Percentiles rank a stretch among this genome's conserved stretches.
Conservation (phyloP, 2,888 invertebrate genomes). For the Conomelus anceps region DNA sequence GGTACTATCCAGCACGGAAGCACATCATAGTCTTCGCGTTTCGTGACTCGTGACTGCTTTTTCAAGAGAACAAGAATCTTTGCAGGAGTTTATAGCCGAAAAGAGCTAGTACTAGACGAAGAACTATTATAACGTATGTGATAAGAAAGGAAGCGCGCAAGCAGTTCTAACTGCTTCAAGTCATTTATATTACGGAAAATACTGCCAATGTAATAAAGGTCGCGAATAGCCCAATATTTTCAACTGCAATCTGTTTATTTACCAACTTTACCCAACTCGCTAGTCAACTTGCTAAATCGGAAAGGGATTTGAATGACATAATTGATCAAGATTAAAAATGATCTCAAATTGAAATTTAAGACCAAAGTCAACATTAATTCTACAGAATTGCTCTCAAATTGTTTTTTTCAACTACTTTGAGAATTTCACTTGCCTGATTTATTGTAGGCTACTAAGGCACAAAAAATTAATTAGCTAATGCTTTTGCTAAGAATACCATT, state of each 20-base stretch:
- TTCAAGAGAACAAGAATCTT: background rate
- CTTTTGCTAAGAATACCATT: no score
- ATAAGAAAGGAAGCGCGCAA: background rate
- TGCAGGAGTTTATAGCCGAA: background rate
- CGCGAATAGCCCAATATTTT: background rate
- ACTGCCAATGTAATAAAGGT: background rate
- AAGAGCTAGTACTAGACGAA: background rate
- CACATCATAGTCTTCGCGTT: no score
- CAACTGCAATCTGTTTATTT: background rate
- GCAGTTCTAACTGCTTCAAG: background rate
- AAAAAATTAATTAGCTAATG: no score
- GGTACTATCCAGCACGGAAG: background rate
- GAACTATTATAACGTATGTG: background rate
- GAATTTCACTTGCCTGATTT: no score
- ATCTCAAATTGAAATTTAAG: no score
- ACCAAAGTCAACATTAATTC: no score
- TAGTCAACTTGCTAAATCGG: background rate
- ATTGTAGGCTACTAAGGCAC: no score
- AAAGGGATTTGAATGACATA: background rate
- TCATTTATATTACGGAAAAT: background rate
- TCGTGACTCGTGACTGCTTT: background rate
- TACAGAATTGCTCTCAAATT: no score
- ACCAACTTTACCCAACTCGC: background rate
- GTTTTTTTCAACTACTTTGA: no score
- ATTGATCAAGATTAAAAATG: no score